Percentiles rank a stretch among this genome's conserved stretches.
These are phyloP conservation scores for Chymomyza amoena DNA, from an alignment of 2,888 invertebrate genomes.

Conservation along the genomic window DNA sequence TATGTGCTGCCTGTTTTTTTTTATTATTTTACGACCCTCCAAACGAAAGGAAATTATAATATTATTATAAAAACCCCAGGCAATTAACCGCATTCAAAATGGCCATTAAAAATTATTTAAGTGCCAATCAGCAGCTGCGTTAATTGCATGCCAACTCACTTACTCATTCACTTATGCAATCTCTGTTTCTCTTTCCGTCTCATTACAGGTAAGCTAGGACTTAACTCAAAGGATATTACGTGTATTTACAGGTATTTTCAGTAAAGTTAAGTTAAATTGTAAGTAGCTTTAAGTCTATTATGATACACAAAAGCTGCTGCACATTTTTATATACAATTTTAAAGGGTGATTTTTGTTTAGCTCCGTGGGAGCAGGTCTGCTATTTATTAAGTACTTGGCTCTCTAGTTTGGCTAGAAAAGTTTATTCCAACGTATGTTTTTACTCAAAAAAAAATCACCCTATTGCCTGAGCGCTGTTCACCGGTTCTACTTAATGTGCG, in stretches of 20 bases:
- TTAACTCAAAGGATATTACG: background rate
- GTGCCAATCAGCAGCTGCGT: conserved; percentile 31
- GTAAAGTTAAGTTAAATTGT: background rate
- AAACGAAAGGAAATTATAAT: background rate
- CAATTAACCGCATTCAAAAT: conserved; percentile 44
- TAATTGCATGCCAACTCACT: background rate
- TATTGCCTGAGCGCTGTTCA: no score
- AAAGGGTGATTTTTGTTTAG: no score
- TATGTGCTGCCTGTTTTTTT: background rate
- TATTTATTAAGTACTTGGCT: no score
- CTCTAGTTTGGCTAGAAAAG: no score
- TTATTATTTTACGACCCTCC: background rate
- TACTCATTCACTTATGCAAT: background rate
- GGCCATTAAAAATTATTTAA: conserved; percentile 45
- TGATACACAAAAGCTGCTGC: no score
- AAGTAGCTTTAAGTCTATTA: no score
- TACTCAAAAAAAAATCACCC: no score
- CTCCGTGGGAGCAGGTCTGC: no score
- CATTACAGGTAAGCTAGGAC: conserved; percentile 31
- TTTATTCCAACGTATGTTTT: no score
- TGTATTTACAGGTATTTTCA: background rate
- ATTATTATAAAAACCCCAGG: conserved; percentile 6
- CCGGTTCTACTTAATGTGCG: no score
- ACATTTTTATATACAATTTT: no score
- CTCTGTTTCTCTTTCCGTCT: conserved; percentile 8